Evolutionary conservation across 2,888 invertebrate genomes (phyloP), one percentile per base, ranked within the genome.

Genomic region (Tetrapedia diversipes): DNA sequence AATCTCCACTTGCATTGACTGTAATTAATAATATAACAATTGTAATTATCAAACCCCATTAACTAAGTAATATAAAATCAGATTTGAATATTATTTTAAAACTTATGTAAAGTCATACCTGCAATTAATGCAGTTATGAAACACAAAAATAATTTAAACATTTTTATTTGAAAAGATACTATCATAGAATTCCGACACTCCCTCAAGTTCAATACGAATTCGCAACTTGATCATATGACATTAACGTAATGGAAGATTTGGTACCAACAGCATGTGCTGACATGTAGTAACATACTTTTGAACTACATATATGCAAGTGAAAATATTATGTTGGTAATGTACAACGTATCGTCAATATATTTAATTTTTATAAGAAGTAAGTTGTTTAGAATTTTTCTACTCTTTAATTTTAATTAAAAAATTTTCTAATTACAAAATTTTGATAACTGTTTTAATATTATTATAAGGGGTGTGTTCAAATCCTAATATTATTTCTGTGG

Each of bases 1-100:
- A 94, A 91, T 96, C 95, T 53, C 95, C 95, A 77, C 91, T 92
- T 56, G 93, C 95, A 88, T 93, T 92, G 0, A 92, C 93, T 92
- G 92, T 1, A 81, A 74, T 37, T 16, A 54, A 34, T 22, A 37
- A 34, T 34, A 51, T 41, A 47, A 22, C 11, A 53, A 29, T 39
- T 32, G 7, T 54, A 45, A n/a, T 49, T n/a, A 1, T 27, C 16
- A 0, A 68, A 2, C 24, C 22, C 29, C n/a, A 43, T 56, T 22
- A 29, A 11, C 7, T 1, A 22, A 47, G 32, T 22, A 41, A 24
- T 61, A 32, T 29, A 41, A 47, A 16, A n/a, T 32, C 16, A 27
- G 19, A 49, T 32, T 65, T n/a, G 1, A 14, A 24, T 16, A n/a
- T 4, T 41, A 32, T 27, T 19, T 22, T 4, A 32, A 34, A 34